Conservation (phyloP, 2,113 vertebrate species). For the Lucifuga dentata region DNA sequence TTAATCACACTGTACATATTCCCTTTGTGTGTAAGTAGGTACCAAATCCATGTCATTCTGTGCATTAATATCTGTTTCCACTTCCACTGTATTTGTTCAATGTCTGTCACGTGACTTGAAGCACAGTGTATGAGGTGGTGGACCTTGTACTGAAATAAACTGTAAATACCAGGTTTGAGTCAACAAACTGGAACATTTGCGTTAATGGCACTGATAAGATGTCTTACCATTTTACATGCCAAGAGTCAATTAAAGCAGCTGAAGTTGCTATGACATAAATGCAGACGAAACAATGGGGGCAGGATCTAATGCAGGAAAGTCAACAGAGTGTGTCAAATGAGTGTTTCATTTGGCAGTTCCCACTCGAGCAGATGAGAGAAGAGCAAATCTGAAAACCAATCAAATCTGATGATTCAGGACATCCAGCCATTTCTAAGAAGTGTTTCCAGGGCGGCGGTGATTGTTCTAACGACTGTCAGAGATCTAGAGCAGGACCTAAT, state of each 20-base stretch:
- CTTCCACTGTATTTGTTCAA: not conserved
- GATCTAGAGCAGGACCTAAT: slow-evolving; percentile 52
- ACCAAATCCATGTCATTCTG: not conserved
- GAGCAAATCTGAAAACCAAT: slow-evolving; percentile 11
- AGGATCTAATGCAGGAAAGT: not conserved
- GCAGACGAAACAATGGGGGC: not conserved
- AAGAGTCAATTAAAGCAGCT: slow-evolving; percentile 13
- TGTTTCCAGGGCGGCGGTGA: not conserved
- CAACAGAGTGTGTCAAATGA: not conserved
- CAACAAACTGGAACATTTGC: slow-evolving; percentile 47
- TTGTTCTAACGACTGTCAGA: slow-evolving; percentile 24
- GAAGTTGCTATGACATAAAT: not conserved
- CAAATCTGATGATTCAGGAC: slow-evolving; percentile 20
- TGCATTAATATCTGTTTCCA: not conserved
- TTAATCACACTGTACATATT: too few relatives aligned
- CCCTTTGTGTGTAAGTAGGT: not conserved
- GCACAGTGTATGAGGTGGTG: not conserved
- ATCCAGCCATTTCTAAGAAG: slow-evolving; percentile 32
- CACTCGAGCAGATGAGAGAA: not conserved
- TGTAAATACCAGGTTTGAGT: slow-evolving; percentile 28
- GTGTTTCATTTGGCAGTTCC: not conserved
- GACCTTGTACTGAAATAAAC: slow-evolving; percentile 62
- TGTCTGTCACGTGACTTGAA: slow-evolving; percentile 17
- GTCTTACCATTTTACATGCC: slow-evolving; percentile 1
- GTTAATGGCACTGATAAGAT: slow-evolving; percentile 48